A percentile compares a stretch with the other conserved stretches of the same genome.
Conservation (phyloP, 2,113 vertebrate genomes). For the Oxygymnocypris stewartii region DNA sequence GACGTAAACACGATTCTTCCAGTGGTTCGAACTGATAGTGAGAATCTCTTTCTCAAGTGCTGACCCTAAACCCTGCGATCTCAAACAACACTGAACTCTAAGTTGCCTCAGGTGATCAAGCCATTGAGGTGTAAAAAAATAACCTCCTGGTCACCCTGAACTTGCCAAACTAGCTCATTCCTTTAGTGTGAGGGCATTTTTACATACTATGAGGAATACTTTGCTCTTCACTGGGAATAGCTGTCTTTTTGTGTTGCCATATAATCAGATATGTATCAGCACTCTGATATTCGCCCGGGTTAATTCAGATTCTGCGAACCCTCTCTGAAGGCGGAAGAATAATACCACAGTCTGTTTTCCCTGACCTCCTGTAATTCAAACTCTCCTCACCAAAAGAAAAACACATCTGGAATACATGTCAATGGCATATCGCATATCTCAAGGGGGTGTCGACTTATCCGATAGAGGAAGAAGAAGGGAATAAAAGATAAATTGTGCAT, state of each 20-base stretch:
- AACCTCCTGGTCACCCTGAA: slow-evolving; percentile 42
- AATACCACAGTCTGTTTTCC: slow-evolving; percentile 38
- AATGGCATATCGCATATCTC: slow-evolving; percentile 53
- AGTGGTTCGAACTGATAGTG: slow-evolving; percentile 20
- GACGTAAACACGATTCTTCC: slow-evolving; percentile 17
- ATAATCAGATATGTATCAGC: slow-evolving; percentile 16
- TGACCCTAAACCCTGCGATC: slow-evolving; percentile 33
- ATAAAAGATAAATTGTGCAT: slow-evolving; percentile 52
- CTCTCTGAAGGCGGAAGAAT: slow-evolving; percentile 23
- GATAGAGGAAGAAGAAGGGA: slow-evolving; percentile 39
- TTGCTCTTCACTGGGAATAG: slow-evolving; percentile 29
- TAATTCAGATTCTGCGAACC: slow-evolving; percentile 12
- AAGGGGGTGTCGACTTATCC: slow-evolving; percentile 36
- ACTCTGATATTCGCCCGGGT: background rate
- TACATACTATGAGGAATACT: slow-evolving; percentile 19
- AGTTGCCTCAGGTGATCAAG: slow-evolving; percentile 18
- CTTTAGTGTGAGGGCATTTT: slow-evolving; percentile 10
- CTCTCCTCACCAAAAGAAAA: slow-evolving; percentile 32
- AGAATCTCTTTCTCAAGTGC: slow-evolving; percentile 32
- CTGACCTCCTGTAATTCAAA: slow-evolving; percentile 41
- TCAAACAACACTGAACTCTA: slow-evolving; percentile 5
- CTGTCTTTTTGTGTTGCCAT: background rate
- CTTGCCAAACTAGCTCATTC: slow-evolving; percentile 9
- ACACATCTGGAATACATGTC: slow-evolving; percentile 56
- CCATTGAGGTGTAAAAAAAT: slow-evolving; percentile 32